These are phyloP conservation scores for Manacus vitellinus DNA, from an alignment of 2,113 vertebrate species.

Conservation along the genomic window DNA sequence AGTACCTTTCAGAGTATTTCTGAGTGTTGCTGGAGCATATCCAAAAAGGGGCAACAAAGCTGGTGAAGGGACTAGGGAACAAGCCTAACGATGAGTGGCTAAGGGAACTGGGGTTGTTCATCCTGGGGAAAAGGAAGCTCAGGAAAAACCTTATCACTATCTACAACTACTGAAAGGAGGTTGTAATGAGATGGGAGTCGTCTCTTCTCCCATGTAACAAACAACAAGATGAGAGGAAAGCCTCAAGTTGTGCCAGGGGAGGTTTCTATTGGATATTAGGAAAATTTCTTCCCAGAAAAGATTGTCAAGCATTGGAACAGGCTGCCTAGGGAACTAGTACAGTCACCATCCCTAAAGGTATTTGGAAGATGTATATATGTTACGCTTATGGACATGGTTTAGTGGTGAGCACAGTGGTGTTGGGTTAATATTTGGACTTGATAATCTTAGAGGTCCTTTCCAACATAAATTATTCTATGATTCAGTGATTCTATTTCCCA, in stretches of 20 bases:
- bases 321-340: not conserved
- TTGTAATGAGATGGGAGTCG: not conserved
- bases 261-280: not conserved
- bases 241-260: not conserved
- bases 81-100: not conserved
- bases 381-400: not conserved
- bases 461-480: not conserved
- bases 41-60: not conserved
- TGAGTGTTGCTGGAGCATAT: not conserved
- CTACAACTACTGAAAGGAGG: not conserved
- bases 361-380: not conserved
- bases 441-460: not conserved
- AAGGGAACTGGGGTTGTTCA: not conserved
- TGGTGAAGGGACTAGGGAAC: not conserved
- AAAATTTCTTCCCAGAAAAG: not conserved
- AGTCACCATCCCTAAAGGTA: not conserved
- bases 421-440: not conserved
- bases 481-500: not conserved
- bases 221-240: not conserved
- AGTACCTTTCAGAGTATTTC: not conserved
- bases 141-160: accelerated
- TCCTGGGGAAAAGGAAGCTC: not conserved
- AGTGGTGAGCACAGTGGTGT: not conserved
- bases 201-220: not conserved
- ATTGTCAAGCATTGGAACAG: not conserved